A percentile compares a stretch with the other conserved stretches of the same genome.
Conservation (phyloP, 2,113 vertebrate genomes). For the Callocephalon fimbriatum region DNA sequence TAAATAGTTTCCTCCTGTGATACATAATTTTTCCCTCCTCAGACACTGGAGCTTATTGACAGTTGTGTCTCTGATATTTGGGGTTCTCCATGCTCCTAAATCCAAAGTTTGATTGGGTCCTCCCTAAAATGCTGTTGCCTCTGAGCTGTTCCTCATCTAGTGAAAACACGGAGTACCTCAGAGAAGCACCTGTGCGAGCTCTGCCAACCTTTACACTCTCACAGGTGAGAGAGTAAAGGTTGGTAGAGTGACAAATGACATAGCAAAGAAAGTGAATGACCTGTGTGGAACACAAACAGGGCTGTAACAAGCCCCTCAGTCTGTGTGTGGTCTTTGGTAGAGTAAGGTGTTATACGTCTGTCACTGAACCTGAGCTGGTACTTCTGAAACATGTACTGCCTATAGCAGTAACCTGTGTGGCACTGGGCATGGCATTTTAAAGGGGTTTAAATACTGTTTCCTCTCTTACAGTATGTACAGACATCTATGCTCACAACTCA, state of each 20-base stretch:
- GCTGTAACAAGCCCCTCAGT: fast-evolving
- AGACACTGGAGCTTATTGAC: not conserved
- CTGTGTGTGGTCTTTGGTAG: not conserved
- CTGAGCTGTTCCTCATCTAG: not conserved
- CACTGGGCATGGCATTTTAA: not conserved
- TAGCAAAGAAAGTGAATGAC: not conserved
- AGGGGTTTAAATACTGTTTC: not conserved
- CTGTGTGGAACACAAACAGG: fast-evolving
- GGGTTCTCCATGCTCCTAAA: not conserved
- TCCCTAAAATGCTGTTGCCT: not conserved
- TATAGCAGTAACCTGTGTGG: too few relatives aligned
- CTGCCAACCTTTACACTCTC: too few relatives aligned
- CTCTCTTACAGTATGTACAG: not conserved
- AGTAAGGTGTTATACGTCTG: fast-evolving
- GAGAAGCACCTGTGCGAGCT: not conserved
- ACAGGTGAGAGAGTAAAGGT: not conserved
- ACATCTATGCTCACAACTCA: not conserved
- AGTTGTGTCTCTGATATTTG: not conserved
- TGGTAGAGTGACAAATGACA: not conserved
- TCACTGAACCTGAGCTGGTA: not conserved
- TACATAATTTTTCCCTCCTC: fast-evolving
- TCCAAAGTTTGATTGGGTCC: not conserved
- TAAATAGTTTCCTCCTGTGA: not conserved
- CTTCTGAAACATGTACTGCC: fast-evolving
- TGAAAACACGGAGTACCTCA: not conserved